phyloP scores from a whole-genome alignment of 2,113 vertebrate genomes.

The Mola mola region DNA sequence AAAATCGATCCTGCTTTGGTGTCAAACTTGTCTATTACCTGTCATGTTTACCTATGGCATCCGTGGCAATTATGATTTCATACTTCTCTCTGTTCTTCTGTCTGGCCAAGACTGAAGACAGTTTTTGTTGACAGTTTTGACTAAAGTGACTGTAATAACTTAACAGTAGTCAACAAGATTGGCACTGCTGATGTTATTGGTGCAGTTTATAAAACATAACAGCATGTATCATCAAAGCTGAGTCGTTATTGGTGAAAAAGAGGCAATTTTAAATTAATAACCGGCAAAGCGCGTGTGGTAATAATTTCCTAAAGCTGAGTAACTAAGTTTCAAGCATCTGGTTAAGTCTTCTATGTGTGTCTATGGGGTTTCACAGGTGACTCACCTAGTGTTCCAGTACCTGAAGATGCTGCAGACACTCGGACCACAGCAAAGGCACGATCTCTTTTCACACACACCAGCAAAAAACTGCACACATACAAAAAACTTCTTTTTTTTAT shows the following conservation, averaged over 20 bases:
- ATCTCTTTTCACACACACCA: neutral
- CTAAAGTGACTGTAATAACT: constrained; percentile 31
- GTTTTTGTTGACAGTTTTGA: neutral
- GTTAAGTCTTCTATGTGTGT: neutral
- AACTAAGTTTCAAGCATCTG: neutral
- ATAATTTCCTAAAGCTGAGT: neutral
- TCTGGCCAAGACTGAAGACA: neutral
- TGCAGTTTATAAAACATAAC: constrained; percentile 2
- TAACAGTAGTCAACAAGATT: neutral
- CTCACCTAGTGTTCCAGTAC: constrained; percentile 94
- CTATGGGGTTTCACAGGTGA: constrained; percentile 83
- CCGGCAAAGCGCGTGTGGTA: too few species aligned
- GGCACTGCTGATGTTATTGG: constrained; percentile 9
- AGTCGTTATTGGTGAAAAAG: constrained; percentile 1
- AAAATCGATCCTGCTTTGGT: too few species aligned
- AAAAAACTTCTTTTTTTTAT: neutral
- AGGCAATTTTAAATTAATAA: neutral
- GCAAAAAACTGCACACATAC: neutral
- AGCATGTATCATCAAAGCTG: neutral
- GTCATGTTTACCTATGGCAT: too few species aligned
- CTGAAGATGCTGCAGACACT: constrained; percentile 94
- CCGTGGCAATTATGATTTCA: neutral
- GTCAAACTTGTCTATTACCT: too few species aligned
- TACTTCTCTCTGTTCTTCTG: neutral
- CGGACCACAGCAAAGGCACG: constrained; percentile 90